Evolutionary conservation across 2,113 vertebrate genomes (phyloP), one percentile per base, ranked within the genome.

Genomic region (Illadopsis cleaveri): DNA sequence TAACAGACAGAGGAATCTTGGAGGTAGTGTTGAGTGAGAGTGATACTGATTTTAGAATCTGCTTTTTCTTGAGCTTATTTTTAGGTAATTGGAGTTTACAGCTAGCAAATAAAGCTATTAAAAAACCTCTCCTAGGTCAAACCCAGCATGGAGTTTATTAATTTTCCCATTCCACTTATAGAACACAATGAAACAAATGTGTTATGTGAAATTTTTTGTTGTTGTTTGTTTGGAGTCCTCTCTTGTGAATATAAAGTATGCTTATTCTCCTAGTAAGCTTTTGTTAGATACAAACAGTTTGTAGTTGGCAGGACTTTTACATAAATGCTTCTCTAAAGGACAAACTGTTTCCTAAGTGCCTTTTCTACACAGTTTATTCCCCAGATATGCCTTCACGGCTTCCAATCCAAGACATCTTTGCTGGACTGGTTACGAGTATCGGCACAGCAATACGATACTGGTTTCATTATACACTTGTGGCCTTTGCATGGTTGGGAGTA

Each of bases 391-490:
- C 99, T 97, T 99, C 99, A 53, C 98, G 99, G 97, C 99, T 99
- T 96, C 99, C 99, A 89, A 99, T 99, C 96, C 99, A 99, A 98
- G 99, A 99, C 97, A 99, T 99, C 96, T 99, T 99, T 96, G 99
- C 99, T 75, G 99, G 99, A 95, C 98, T 99, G 97, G 99, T 99
- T 96, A 99, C 99, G 9, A 99, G 99, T 98, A 99, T 99, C 97
- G 99, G 99, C 97, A 99, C 99, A 56, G 99, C 99, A 94, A 99
- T 99, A 97, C 98, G 99, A 97, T 99, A 99, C 96, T 99, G 99
- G 99, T 99, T 99, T 97, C 99, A 99, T 98, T 99, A 99, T 84
- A 99, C 99, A 86, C 98, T 99, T 98, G 99, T 99, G 98, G 99
- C 99, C 98, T 99, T 99, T 79, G 99, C 99, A 5, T 99, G 99